phyloP scores from a whole-genome alignment of 2,888 invertebrate species.

The Catocala fraxini region DNA sequence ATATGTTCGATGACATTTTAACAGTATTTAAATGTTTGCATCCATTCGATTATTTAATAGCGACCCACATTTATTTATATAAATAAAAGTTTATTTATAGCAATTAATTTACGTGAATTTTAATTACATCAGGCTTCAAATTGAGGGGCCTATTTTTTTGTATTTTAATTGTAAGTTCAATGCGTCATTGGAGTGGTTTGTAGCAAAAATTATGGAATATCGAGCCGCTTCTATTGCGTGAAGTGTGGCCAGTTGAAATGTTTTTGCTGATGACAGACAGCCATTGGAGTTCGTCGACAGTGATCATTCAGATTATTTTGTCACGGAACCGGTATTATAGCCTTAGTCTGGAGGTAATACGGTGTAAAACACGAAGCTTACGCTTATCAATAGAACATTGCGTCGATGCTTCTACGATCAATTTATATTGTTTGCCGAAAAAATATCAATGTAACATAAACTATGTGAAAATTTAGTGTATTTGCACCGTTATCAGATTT shows the following conservation, averaged over 20 bases:
- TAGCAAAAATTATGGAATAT: conserved; percentile 34
- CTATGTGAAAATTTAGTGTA: conserved; percentile 19
- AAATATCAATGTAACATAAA: conserved; percentile 29
- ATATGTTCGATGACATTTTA: conserved; percentile 32
- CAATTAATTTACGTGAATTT: conserved; percentile 6
- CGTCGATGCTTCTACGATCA: conserved; percentile 29
- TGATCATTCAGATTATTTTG: conserved; percentile 72
- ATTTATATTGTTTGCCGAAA: conserved; percentile 28
- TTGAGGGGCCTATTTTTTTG: too few relatives aligned
- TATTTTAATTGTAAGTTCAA: conserved; percentile 6
- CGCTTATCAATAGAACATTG: conserved; percentile 37
- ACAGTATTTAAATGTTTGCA: conserved; percentile 5
- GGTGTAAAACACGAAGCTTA: conserved; percentile 39
- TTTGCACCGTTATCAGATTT: conserved; percentile 30
- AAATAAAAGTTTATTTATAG: neutral
- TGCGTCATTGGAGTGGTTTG: conserved; percentile 24
- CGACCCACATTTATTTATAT: conserved; percentile 32
- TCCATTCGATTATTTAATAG: conserved; percentile 25
- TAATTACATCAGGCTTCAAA: conserved; percentile 12
- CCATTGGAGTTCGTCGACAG: conserved; percentile 71
- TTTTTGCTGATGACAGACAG: conserved; percentile 64
- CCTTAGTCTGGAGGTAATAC: conserved; percentile 36
- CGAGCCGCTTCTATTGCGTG: conserved; percentile 43
- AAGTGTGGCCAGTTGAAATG: conserved; percentile 51
- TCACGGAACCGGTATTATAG: conserved; percentile 72